These are phyloP conservation scores for Mesoclemmys tuberculata DNA, from an alignment of 2,113 vertebrate species.

Conservation along the genomic window DNA sequence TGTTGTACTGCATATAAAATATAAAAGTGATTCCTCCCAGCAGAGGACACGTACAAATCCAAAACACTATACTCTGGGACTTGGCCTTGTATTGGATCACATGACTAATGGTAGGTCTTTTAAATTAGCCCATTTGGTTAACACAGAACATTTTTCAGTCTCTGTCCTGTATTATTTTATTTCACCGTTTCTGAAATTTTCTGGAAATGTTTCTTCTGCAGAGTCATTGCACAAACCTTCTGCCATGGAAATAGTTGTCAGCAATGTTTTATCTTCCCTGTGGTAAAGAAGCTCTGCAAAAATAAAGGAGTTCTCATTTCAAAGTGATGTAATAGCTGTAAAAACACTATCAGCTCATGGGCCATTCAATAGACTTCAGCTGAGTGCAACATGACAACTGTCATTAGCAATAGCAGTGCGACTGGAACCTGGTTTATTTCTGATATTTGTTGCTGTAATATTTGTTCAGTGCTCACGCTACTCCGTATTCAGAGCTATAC, in stretches of 20 bases:
- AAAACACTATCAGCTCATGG: neutral
- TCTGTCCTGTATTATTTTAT: neutral
- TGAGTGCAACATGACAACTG: neutral
- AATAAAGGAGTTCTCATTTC: neutral
- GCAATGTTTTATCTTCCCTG: neutral
- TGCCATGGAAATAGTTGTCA: constrained; percentile 28
- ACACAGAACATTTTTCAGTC: neutral
- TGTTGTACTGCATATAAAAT: neutral
- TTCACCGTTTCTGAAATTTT: neutral
- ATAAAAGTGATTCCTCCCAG: neutral
- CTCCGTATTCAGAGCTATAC: neutral
- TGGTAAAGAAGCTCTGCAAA: constrained; percentile 33
- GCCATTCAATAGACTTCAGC: neutral
- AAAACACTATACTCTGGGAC: neutral
- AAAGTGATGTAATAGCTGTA: fast-evolving
- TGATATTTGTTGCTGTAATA: neutral
- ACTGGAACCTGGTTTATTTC: neutral
- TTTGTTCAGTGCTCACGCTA: neutral
- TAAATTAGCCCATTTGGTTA: neutral
- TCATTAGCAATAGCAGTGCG: neutral
- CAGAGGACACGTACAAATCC: neutral
- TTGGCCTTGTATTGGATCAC: neutral
- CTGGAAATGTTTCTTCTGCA: neutral
- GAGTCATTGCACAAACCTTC: constrained; percentile 47
- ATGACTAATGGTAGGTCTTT: neutral